Percentiles rank a stretch among this genome's conserved stretches.
Evolutionary conservation across 2,888 invertebrate genomes (phyloP).

Genomic region (Tholera decimalis): DNA sequence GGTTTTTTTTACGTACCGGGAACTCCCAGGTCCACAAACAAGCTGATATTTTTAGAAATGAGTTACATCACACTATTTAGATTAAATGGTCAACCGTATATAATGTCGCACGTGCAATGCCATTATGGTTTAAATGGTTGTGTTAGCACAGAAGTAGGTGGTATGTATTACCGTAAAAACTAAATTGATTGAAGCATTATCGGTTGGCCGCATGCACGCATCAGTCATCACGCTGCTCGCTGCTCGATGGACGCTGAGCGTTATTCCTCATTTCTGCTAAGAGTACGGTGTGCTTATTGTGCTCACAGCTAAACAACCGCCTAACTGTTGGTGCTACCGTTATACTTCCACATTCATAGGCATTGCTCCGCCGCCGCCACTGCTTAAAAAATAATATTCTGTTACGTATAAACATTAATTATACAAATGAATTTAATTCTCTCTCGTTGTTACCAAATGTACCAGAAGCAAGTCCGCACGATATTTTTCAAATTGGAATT

Average conservation of each 20-base stretch:
- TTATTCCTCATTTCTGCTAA: slow-evolving; percentile 80
- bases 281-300: slow-evolving; percentile 70
- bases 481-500: slow-evolving; percentile 44
- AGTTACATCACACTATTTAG: slow-evolving; percentile 5
- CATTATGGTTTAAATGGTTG: slow-evolving; percentile 20
- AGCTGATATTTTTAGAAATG: slow-evolving; percentile 8
- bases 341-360: slow-evolving; percentile 68
- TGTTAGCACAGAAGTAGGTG: slow-evolving; percentile 10
- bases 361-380: slow-evolving; percentile 46
- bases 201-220: slow-evolving; percentile 66
- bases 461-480: slow-evolving; percentile 9
- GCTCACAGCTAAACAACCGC: slow-evolving; percentile 72
- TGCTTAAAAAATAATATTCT: slow-evolving; percentile 52
- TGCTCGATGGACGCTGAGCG: slow-evolving; percentile 60
- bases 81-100: background rate
- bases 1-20: too few species aligned
- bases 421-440: slow-evolving; percentile 52
- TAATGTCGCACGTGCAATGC: background rate
- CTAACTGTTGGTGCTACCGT: slow-evolving; percentile 78
- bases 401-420: slow-evolving; percentile 63
- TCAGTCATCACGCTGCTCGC: slow-evolving; percentile 54
- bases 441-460: slow-evolving; percentile 26
- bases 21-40: slow-evolving; percentile 7
- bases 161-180: slow-evolving; percentile 55
- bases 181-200: slow-evolving; percentile 65